These are phyloP conservation scores for Bujurquina vittata DNA, from an alignment of 2,113 vertebrate species.

Conservation along the genomic window DNA sequence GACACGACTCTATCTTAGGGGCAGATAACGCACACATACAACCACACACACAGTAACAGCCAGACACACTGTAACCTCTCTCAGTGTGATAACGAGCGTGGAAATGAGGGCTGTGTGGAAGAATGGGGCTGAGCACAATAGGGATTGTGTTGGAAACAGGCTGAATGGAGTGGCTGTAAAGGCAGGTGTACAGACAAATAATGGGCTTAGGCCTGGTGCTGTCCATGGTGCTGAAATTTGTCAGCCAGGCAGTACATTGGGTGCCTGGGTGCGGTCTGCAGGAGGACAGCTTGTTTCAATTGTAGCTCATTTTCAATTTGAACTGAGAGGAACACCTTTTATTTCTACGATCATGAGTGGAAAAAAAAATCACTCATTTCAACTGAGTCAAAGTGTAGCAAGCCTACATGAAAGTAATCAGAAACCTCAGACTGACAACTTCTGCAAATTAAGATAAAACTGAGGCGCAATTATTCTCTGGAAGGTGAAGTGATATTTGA, in stretches of 20 bases:
- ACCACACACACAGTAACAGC: slow-evolving; percentile 32
- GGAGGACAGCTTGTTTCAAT: neutral
- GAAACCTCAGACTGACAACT: neutral
- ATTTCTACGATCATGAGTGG: neutral
- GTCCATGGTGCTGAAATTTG: slow-evolving; percentile 60
- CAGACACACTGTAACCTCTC: slow-evolving; percentile 66
- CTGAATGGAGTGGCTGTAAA: slow-evolving; percentile 57
- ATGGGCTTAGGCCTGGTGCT: slow-evolving; percentile 47
- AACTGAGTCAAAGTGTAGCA: neutral
- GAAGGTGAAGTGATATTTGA: neutral
- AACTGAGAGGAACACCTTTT: neutral
- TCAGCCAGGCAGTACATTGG: slow-evolving; percentile 9
- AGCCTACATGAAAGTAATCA: neutral
- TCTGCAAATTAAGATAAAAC: neutral
- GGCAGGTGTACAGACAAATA: slow-evolving; percentile 64
- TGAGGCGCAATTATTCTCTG: neutral
- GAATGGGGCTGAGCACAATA: slow-evolving; percentile 71
- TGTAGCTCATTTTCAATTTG: neutral
- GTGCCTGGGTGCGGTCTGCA: slow-evolving; percentile 1
- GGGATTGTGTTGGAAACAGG: slow-evolving; percentile 65
- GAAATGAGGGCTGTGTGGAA: slow-evolving; percentile 73
- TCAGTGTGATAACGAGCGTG: slow-evolving; percentile 73
- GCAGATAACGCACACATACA: slow-evolving; percentile 64
- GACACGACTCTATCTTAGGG: slow-evolving; percentile 77
- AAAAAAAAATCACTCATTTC: neutral